Evolutionary conservation across 1,140 invertebrate genomes (phyloP).

Genomic region (Bathynomus jamesi): DNA sequence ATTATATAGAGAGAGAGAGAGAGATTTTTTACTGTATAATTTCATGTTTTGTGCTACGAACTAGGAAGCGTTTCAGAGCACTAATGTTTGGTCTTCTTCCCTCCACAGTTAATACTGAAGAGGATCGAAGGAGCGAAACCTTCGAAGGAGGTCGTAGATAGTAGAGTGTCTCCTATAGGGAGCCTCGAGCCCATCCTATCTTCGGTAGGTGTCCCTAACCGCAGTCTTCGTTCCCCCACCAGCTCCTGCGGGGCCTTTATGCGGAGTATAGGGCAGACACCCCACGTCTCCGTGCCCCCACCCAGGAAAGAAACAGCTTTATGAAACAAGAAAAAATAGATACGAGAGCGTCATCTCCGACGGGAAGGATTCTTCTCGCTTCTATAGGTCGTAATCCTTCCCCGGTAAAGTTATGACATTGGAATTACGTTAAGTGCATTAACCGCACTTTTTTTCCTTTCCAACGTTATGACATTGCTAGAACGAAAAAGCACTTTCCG

Average conservation of each 20-base stretch:
- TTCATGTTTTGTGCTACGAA: no score
- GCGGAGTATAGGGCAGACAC: background rate
- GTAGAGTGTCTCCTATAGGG: background rate
- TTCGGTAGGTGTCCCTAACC: background rate
- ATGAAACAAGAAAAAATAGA: background rate
- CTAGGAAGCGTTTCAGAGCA: no score
- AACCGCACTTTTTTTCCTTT: no score
- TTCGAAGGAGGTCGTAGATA: background rate
- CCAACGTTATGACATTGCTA: no score
- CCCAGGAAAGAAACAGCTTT: background rate
- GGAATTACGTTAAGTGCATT: no score
- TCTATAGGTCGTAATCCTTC: no score
- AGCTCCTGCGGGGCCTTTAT: background rate
- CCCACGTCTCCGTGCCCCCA: background rate
- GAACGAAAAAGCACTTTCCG: no score
- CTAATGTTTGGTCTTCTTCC: no score
- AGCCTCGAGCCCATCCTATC: background rate
- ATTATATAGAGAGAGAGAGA: background rate
- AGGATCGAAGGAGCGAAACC: background rate
- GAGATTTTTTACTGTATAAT: no score
- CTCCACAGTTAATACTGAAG: background rate
- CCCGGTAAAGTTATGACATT: no score
- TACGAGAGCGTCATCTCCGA: no score
- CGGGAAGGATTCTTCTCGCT: no score
- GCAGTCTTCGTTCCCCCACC: background rate